phyloP scores from a whole-genome alignment of 2,888 invertebrate species.

The Cantharis lateralis region DNA sequence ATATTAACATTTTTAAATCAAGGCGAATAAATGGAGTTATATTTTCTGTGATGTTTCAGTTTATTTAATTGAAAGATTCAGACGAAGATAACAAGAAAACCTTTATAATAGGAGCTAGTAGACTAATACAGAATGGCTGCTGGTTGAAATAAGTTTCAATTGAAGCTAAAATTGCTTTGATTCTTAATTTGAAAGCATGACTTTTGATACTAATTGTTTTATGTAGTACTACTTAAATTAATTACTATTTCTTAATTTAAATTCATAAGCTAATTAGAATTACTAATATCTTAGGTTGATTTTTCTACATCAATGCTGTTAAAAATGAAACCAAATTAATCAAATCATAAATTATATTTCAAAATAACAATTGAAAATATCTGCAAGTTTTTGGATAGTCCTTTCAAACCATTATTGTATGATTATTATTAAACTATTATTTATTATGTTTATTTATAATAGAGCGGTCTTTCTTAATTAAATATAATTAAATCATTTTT shows the following conservation, averaged over 20 bases:
- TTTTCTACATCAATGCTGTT: background rate
- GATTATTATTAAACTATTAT: too few relatives aligned
- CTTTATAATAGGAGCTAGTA: background rate
- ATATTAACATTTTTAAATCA: background rate
- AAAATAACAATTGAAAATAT: background rate
- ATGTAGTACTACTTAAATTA: background rate
- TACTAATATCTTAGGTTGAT: background rate
- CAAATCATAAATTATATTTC: background rate
- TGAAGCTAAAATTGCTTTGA: background rate
- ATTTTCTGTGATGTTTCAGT: background rate
- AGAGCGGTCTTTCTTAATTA: too few relatives aligned
- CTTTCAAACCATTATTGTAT: background rate
- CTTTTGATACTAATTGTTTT: background rate
- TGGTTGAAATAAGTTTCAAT: background rate
- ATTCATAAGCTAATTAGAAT: background rate
- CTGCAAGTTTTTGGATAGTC: background rate
- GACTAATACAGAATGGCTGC: background rate
- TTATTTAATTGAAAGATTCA: background rate
- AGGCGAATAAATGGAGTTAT: background rate
- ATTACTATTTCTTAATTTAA: background rate
- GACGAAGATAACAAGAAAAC: background rate
- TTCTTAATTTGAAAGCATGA: background rate
- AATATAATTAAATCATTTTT: background rate
- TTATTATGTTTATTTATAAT: too few relatives aligned
- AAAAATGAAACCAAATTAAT: background rate